Evolutionary conservation across 2,113 vertebrate genomes (phyloP).

Genomic region (Candoia aspera): DNA sequence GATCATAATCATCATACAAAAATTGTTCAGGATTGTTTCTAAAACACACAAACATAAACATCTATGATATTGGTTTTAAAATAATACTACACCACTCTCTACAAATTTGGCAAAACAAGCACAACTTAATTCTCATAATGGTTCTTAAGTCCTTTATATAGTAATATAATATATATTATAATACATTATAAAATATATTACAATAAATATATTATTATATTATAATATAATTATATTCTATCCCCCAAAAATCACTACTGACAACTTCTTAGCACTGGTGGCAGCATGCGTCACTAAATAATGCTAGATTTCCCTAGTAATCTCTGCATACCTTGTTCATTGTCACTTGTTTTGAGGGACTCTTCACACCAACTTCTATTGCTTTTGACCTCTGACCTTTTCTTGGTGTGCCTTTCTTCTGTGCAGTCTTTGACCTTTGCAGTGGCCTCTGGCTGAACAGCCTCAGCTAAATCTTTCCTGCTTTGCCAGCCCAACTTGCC

Average conservation of each 20-base stretch:
- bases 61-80: constrained; percentile 9
- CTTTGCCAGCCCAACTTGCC: constrained; percentile 80
- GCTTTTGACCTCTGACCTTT: constrained; percentile 87
- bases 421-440: constrained; percentile 80
- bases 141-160: constrained; percentile 44
- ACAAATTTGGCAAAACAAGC: constrained; percentile 48
- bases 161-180: constrained; percentile 53
- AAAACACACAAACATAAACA: constrained; percentile 43
- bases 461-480: constrained; percentile 83
- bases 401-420: constrained; percentile 83
- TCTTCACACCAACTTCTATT: constrained; percentile 91
- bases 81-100: constrained; percentile 44
- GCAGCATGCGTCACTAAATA: constrained; percentile 73
- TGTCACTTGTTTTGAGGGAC: constrained; percentile 84
- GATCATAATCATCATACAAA: constrained; percentile 23
- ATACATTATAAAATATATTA: constrained; percentile 24
- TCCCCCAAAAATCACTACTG: constrained; percentile 33
- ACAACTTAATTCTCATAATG: constrained; percentile 44
- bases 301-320: constrained; percentile 67
- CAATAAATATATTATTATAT: constrained; percentile 31
- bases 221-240: constrained; percentile 16
- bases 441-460: constrained; percentile 76
- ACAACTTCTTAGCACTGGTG: constrained; percentile 66
- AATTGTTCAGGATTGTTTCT: constrained; percentile 27
- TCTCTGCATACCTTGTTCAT: constrained; percentile 81